Base-by-base conservation (phyloP, 64 coral and sea anemone species). In the Orbicella faveolata region DNA sequence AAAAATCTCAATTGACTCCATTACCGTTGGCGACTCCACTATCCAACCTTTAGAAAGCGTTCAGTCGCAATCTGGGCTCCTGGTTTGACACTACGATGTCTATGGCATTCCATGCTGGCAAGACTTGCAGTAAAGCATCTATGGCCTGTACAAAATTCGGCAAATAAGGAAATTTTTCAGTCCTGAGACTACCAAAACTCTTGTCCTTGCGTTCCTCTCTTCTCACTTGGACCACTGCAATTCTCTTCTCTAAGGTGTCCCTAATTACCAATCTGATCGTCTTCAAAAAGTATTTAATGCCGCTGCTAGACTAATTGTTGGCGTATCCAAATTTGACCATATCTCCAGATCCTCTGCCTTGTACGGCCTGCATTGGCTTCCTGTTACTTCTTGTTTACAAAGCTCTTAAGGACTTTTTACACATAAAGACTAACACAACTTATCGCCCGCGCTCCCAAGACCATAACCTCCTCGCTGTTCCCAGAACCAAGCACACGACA, bases 121-220 rank as follows among this genome's bases (percentile, higher is more conserved):
- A 52, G 25, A 6, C 30, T 16, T 77, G 79, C 79, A 12, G 62
- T 52, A 82, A 82, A 61, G 19, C 53, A 34, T 52, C 33, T 59
- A 61, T 75, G 34, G 74, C 23, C 34, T 75, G 34, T 36, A 75
- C 34, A 75, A 30, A 36, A 75, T 75, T 75, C n/a, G 34, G 74
- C 74, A 75, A 75, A 75, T 75, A 30, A 35, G 34, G 74, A 75
- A 75, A 75, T 75, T 75, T 30, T 30, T 75, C n/a, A 75, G 34
- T 36, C 74, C 34, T 75, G 7, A 75, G 74, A 75, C 74, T 30
- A 75, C 74, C 74, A 75, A 0, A 34, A 75, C 74, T 75, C 74
- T 75, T 75, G 34, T 16, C 74, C 34, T 33, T 13, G 74, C 74
- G 34, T 75, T 75, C 34, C 0, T 75, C 3, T 34, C 35, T 36